Percentiles rank a stretch among this genome's conserved stretches.
Evolutionary conservation across 2,888 invertebrate species (phyloP).

Genomic region (Synanthedon formicaeformis): DNA sequence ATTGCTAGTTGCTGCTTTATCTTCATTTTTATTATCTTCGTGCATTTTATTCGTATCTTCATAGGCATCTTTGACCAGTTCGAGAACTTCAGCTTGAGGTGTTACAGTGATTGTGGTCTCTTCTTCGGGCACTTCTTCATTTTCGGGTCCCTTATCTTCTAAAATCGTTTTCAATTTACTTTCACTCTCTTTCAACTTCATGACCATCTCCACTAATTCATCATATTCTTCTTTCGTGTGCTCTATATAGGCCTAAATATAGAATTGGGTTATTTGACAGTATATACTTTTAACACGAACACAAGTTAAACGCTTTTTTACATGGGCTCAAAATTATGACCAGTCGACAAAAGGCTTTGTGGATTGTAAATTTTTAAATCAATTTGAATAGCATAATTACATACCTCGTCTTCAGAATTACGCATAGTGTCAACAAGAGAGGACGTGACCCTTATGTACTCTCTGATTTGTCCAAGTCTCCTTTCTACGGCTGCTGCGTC

Average conservation of each 20-base stretch:
- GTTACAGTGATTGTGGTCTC: slow-evolving; percentile 17
- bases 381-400: slow-evolving; percentile 2
- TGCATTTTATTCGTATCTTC: slow-evolving; percentile 12
- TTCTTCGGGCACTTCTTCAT: slow-evolving; percentile 42
- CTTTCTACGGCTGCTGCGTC: slow-evolving; percentile 77
- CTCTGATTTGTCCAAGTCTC: slow-evolving; percentile 77
- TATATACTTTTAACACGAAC: neutral
- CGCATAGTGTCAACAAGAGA: slow-evolving; percentile 78
- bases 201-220: slow-evolving; percentile 75
- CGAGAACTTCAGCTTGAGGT: slow-evolving; percentile 14
- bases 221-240: slow-evolving; percentile 69
- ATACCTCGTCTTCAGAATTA: slow-evolving; percentile 77
- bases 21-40: slow-evolving; percentile 13
- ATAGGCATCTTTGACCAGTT: slow-evolving; percentile 11
- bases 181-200: slow-evolving; percentile 78
- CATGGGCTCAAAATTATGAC: neutral
- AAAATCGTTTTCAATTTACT: slow-evolving; percentile 73
- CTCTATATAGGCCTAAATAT: slow-evolving; percentile 63
- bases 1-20: slow-evolving; percentile 14
- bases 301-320: slow-evolving; percentile 10
- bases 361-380: too few species aligned
- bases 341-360: neutral
- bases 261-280: slow-evolving; percentile 1
- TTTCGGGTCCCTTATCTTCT: slow-evolving; percentile 38
- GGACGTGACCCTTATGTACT: slow-evolving; percentile 78